A percentile compares a stretch with the other conserved stretches of the same genome.
Conservation (phyloP, 2,113 vertebrate species). For the Ciconia maguari region DNA sequence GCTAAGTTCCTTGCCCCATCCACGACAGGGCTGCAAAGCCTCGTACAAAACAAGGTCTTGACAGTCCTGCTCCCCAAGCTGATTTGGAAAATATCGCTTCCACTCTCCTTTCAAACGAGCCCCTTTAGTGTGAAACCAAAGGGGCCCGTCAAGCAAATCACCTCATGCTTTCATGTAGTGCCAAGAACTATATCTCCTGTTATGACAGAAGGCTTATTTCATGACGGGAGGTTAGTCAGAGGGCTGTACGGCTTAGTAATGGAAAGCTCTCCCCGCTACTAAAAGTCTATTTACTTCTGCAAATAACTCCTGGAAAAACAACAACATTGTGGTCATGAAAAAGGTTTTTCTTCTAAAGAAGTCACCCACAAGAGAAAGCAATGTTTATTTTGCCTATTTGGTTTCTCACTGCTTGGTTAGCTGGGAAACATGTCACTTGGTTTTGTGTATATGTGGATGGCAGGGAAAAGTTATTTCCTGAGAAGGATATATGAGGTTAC, state of each 20-base stretch:
- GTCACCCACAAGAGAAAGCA: not conserved
- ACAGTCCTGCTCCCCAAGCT: not conserved
- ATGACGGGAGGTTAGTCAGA: not conserved
- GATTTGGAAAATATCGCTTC: not conserved
- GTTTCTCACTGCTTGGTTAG: not conserved
- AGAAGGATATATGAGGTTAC: not conserved
- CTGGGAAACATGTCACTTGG: not conserved
- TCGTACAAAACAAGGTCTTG: not conserved
- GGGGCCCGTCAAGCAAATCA: not conserved
- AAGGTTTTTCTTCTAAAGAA: not conserved
- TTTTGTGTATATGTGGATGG: not conserved
- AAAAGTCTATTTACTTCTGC: not conserved
- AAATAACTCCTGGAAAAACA: not conserved
- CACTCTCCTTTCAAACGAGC: not conserved
- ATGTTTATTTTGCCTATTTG: not conserved
- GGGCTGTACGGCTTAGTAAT: not conserved
- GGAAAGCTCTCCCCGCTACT: not conserved
- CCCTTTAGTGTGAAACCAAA: not conserved
- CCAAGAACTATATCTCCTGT: not conserved
- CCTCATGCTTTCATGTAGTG: not conserved
- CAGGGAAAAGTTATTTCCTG: not conserved
- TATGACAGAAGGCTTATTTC: not conserved
- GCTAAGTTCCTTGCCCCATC: not conserved
- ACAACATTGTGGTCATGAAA: not conserved
- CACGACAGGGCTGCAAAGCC: not conserved